These are phyloP conservation scores for Megastigmus dorsalis DNA, from an alignment of 2,888 invertebrate species.

Conservation along the genomic window DNA sequence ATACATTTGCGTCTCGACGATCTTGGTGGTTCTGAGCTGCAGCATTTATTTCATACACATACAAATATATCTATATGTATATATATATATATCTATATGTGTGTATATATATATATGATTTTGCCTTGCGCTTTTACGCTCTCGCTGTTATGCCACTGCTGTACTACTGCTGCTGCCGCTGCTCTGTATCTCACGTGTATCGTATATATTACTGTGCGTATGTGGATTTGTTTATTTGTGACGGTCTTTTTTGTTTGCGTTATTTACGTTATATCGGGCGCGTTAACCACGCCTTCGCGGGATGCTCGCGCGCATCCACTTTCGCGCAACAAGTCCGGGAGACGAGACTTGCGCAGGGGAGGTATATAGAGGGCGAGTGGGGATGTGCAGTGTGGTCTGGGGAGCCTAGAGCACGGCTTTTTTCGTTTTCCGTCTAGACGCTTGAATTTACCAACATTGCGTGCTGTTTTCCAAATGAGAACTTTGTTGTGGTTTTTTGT, in stretches of 20 bases:
- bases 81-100: too few species aligned
- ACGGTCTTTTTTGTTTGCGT: not conserved
- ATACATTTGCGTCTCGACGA: too few species aligned
- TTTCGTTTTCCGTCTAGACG: not conserved
- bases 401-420: not conserved
- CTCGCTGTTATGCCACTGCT: not conserved
- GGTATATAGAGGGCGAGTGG: not conserved
- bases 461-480: too few species aligned
- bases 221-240: not conserved
- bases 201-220: not conserved
- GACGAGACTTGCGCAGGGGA: too few species aligned
- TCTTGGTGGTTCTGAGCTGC: too few species aligned
- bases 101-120: too few species aligned
- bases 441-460: too few species aligned
- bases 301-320: slow-evolving; percentile 64
- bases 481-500: too few species aligned
- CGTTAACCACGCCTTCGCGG: slow-evolving; percentile 60
- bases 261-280: slow-evolving; percentile 18
- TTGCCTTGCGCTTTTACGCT: not conserved
- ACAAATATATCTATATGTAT: too few species aligned
- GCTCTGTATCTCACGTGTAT: not conserved
- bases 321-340: slow-evolving; percentile 65
- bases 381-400: too few species aligned
- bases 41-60: too few species aligned
- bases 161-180: not conserved